Evolutionary conservation across 2,113 vertebrate species (phyloP).

Genomic region (Cercocebus atys): DNA sequence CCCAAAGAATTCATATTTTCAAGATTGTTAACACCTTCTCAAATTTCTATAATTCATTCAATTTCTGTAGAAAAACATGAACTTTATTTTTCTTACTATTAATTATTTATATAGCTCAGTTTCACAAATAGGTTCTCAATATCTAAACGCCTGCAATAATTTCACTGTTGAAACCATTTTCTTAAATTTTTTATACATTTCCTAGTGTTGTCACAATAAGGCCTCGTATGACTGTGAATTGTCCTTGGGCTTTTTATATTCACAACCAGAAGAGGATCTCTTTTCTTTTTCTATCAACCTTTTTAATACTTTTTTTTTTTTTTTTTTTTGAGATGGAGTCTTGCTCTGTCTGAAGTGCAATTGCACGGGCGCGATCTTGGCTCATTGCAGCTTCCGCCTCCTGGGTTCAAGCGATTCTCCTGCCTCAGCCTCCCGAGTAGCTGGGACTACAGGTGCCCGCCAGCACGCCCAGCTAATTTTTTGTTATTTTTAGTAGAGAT

Average conservation of each 20-base stretch:
- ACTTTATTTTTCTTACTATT: conserved; percentile 65
- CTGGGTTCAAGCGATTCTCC: too few species aligned
- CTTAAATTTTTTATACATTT: background rate
- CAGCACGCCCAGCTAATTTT: too few species aligned
- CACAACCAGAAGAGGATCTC: background rate
- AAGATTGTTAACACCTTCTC: conserved; percentile 67
- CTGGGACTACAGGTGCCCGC: too few species aligned
- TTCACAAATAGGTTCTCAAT: conserved; percentile 54
- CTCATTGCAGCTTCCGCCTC: too few species aligned
- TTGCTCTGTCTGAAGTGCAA: too few species aligned
- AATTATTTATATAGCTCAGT: conserved; percentile 67
- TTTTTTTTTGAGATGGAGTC: too few species aligned
- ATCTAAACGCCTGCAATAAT: conserved; percentile 36
- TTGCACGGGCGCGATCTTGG: too few species aligned
- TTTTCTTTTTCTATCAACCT: background rate
- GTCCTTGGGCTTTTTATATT: background rate
- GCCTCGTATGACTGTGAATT: background rate
- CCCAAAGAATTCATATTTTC: conserved; percentile 66
- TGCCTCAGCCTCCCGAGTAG: too few species aligned
- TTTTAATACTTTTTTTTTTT: background rate
- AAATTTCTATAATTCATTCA: conserved; percentile 68
- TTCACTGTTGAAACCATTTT: conserved; percentile 14
- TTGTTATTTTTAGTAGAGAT: too few species aligned
- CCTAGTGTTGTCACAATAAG: background rate
- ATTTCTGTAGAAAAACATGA: conserved; percentile 69